Conservation (phyloP, 2,113 vertebrate genomes). For the Willisornis vidua region DNA sequence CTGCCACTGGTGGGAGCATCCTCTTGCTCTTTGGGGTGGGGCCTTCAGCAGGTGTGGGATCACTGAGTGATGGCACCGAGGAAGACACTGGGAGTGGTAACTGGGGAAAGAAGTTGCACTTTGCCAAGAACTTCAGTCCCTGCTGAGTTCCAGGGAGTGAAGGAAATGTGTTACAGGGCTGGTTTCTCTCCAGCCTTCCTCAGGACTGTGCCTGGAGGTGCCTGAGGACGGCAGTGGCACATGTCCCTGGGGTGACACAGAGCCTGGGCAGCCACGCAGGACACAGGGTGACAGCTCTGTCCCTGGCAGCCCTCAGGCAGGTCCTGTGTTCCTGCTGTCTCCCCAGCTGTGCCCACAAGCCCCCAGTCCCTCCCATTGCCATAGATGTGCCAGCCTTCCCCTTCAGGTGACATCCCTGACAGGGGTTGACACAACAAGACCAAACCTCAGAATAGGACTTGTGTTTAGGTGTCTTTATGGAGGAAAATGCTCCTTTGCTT, state of each 20-base stretch:
- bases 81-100: not conserved
- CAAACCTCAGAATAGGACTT: not conserved
- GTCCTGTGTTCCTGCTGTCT: not conserved
- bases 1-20: not conserved
- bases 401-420: not conserved
- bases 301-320: not conserved
- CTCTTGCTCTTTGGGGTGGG: not conserved
- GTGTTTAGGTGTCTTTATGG: not conserved
- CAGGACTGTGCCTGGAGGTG: not conserved
- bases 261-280: not conserved
- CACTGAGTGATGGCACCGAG: not conserved
- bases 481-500: not conserved
- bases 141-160: not conserved
- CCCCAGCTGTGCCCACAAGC: not conserved
- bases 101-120: not conserved
- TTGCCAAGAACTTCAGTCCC: not conserved
- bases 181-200: not conserved
- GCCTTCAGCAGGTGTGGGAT: not conserved
- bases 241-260: not conserved
- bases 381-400: not conserved
- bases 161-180: not conserved
- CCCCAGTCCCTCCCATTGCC: not conserved
- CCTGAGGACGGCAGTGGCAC: not conserved
- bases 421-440: not conserved
- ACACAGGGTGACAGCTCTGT: not conserved